A percentile compares a stretch with the other conserved stretches of the same genome.
Conservation (phyloP, 2,888 invertebrate genomes). For the Serripes groenlandicus region DNA sequence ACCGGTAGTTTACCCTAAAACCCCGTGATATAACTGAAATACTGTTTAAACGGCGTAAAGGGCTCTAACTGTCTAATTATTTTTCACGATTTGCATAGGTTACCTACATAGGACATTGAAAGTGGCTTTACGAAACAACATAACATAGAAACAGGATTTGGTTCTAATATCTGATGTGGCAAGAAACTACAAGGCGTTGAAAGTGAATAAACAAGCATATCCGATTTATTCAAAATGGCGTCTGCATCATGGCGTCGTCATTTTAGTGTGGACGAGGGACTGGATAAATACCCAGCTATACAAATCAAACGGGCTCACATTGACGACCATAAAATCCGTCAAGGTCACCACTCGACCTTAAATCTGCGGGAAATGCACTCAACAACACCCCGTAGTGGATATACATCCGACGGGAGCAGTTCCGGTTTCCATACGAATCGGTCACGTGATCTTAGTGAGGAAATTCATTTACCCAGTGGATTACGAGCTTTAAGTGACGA, state of each 20-base stretch:
- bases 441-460: constrained; percentile 16
- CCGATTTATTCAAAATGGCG: too few relatives aligned
- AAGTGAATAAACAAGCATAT: too few relatives aligned
- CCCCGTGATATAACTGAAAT: too few relatives aligned
- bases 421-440: constrained; percentile 14
- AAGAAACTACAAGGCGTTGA: too few relatives aligned
- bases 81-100: too few relatives aligned
- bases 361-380: neutral
- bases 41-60: too few relatives aligned
- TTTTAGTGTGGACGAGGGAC: constrained; percentile 14
- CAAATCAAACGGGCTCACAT: constrained; percentile 5
- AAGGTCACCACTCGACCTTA: neutral
- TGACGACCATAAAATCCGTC: constrained; percentile 3
- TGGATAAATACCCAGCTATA: neutral
- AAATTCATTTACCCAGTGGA: constrained; percentile 15
- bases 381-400: neutral
- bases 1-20: too few relatives aligned
- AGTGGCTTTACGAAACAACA: too few relatives aligned
- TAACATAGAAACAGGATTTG: too few relatives aligned
- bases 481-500: constrained; percentile 9
- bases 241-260: constrained; percentile 14
- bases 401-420: constrained; percentile 11
- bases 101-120: too few relatives aligned
- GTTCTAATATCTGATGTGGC: too few relatives aligned
- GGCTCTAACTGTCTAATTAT: too few relatives aligned